Base-by-base conservation (phyloP, 2,888 invertebrate species). In the Priocnemis perturbator region DNA sequence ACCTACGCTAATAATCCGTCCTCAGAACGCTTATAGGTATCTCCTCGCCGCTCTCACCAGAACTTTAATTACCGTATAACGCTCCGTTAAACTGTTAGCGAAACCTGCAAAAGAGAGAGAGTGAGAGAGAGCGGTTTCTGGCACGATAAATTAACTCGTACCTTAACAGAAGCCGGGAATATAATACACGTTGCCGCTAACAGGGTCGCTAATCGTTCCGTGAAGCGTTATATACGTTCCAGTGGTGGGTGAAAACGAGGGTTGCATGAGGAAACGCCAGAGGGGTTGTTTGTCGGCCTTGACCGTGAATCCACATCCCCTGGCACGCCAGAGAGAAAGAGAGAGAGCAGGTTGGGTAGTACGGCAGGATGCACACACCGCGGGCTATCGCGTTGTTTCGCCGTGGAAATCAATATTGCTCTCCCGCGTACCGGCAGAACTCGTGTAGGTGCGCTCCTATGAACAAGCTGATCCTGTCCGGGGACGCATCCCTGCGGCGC, bases 251-350 rank as follows among this genome's bases (percentile, higher is more conserved):
- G 78, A 73, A 61, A 69, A 68, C 65, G 77, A 52, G 69, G 74
- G 78, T 76, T 71, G 76, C 64, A 47, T 56, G 58, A 23, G 62
- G 55, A 67, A 63, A 73, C 11, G 62, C 65, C 60, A 65, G 67
- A 71, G 78, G 79, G 84, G 79, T 83, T 79, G 79, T 72, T 59
- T 76, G 66, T 67, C 77, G 81, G 69, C 83, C 83, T 82, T 84
- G 83, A 82, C 83, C 83, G 83, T 83, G 83, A 84, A 83, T 73
- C 59, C 77, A 37, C 37, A 77, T 59, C 77, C 73, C 74, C 53
- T 64, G 19, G 60, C 47, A 17, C 23, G 26, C 45, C 37, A 47
- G 21, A 53, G 23, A 30, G 57, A 11, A 3, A 52, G 21, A n/a
- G 60, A n/a, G 37, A 45, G 23, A 44, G 55, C n/a, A 45, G 61